These are phyloP conservation scores for Acronicta alni DNA, from an alignment of 2,888 invertebrate genomes.

Conservation along the genomic window DNA sequence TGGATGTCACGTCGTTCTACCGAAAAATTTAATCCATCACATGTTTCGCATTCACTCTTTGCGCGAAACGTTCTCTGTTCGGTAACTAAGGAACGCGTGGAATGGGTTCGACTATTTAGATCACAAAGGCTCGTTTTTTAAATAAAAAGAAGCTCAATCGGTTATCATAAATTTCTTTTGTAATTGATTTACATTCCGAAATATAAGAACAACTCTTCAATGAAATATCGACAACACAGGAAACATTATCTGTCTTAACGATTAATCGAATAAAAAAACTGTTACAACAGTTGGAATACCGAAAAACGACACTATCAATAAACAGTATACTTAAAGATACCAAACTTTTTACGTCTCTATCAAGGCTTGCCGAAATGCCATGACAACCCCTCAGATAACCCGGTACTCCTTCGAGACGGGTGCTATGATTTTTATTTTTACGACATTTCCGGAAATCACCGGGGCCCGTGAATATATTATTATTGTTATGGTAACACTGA, in stretches of 20 bases:
- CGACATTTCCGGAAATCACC: conserved; percentile 85
- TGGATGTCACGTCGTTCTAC: conserved; percentile 77
- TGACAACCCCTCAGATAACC: conserved; percentile 58
- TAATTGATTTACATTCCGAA: too few species aligned
- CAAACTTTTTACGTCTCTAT: conserved; percentile 54
- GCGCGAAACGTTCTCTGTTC: conserved; percentile 56
- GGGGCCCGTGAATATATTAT: conserved; percentile 86
- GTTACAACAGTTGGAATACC: background rate
- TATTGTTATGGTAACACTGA: conserved; percentile 86
- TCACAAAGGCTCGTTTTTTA: conserved; percentile 12
- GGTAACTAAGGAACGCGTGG: conserved; percentile 55
- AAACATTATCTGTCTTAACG: background rate
- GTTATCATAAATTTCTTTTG: background rate
- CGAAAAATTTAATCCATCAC: conserved; percentile 86
- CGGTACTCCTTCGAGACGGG: conserved; percentile 70
- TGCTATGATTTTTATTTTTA: conserved; percentile 84
- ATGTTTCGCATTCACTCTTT: conserved; percentile 62
- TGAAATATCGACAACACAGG: background rate
- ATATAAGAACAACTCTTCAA: background rate
- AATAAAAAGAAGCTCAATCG: conserved; percentile 7
- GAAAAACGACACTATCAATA: conserved; percentile 35
- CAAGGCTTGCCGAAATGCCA: conserved; percentile 31
- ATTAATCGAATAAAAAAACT: conserved; percentile 13
- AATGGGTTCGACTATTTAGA: conserved; percentile 34
- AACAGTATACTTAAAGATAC: conserved; percentile 29